These are phyloP conservation scores for Ptyas mucosa DNA, from an alignment of 2,113 vertebrate species.

Conservation along the genomic window DNA sequence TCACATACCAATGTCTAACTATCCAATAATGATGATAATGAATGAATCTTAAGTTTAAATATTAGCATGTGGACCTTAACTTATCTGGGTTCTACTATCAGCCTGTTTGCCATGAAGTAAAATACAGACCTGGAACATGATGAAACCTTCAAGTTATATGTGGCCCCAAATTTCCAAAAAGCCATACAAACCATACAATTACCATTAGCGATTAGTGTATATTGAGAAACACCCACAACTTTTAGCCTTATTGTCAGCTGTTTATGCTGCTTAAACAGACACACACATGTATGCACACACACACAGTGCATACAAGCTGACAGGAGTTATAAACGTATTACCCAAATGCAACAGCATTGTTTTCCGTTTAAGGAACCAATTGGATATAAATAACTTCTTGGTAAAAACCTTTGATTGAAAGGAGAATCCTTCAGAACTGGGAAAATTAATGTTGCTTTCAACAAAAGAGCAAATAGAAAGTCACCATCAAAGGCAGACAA, in stretches of 20 bases:
- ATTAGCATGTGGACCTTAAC: constrained; percentile 33
- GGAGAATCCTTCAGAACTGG: constrained; percentile 20
- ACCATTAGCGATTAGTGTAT: constrained; percentile 41
- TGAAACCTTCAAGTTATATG: constrained; percentile 40
- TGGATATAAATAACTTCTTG: constrained; percentile 58
- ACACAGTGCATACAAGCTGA: constrained; percentile 44
- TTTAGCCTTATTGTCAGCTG: constrained; percentile 41
- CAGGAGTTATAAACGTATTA: constrained; percentile 59
- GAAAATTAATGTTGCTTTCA: constrained; percentile 39
- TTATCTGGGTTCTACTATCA: constrained; percentile 36
- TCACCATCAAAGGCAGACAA: constrained; percentile 27
- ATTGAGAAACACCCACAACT: constrained; percentile 52
- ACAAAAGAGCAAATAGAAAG: constrained; percentile 40
- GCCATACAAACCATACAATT: constrained; percentile 48
- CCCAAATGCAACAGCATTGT: constrained; percentile 55
- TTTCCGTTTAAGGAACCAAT: constrained; percentile 61
- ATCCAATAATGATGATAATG: not conserved
- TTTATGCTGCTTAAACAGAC: constrained; percentile 32
- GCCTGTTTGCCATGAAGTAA: constrained; percentile 10
- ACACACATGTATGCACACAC: not conserved
- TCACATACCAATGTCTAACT: not conserved
- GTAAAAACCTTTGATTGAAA: constrained; percentile 36
- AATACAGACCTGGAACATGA: constrained; percentile 13
- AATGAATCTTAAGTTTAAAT: constrained; percentile 12
- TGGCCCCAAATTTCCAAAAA: constrained; percentile 38